Evolutionary conservation across 2,888 invertebrate species (phyloP).

Genomic region (Drosophila tanythrix): DNA sequence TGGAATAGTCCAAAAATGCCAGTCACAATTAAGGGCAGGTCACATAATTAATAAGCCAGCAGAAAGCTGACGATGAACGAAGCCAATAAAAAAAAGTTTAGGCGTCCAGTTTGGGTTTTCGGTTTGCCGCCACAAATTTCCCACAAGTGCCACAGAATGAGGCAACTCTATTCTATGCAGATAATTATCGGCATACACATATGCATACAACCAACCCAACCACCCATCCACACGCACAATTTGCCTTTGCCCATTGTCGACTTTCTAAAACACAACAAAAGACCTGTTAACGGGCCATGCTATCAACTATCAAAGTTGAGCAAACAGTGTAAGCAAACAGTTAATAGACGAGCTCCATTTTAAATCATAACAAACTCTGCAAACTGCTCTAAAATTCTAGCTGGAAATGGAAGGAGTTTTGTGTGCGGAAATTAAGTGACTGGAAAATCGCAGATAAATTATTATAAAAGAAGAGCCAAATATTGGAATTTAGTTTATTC

Average conservation of each 20-base stretch:
- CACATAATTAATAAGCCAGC: constrained; percentile 48
- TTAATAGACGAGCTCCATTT: background rate
- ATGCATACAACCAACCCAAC: background rate
- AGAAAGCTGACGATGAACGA: constrained; percentile 11
- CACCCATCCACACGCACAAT: background rate
- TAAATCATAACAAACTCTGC: background rate
- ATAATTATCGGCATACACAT: constrained; percentile 37
- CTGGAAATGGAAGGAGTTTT: background rate
- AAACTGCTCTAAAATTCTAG: background rate
- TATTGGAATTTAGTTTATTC: background rate
- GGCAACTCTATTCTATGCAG: constrained; percentile 18
- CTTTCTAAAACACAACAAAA: constrained; percentile 41
- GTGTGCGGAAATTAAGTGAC: background rate
- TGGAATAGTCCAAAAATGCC: background rate
- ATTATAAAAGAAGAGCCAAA: background rate
- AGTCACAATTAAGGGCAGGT: constrained; percentile 30
- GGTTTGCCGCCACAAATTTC: background rate
- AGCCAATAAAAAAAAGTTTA: background rate
- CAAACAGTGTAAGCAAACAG: constrained; percentile 21
- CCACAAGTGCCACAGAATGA: background rate
- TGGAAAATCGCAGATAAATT: background rate
- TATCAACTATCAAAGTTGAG: background rate
- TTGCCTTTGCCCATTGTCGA: constrained; percentile 40
- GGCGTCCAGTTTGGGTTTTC: background rate
- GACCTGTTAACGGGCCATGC: background rate